phyloP scores from a whole-genome alignment of 2,113 vertebrate genomes.

The Geothlypis trichas region DNA sequence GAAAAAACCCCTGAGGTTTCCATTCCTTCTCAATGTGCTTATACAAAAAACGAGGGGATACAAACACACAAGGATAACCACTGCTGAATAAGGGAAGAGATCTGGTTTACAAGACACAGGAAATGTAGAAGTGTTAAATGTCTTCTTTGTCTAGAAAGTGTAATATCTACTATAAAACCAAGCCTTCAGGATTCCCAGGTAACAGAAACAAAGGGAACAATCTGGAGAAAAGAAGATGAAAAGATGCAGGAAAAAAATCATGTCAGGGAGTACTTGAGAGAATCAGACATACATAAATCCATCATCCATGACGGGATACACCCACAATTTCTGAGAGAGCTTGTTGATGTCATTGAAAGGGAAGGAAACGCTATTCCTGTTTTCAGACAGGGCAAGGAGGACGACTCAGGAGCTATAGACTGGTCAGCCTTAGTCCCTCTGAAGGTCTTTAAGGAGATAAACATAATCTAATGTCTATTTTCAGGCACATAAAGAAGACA shows the following conservation, averaged over 20 bases:
- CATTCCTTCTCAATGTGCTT: not conserved
- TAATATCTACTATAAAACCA: not conserved
- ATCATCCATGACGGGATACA: not conserved
- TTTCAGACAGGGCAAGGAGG: not conserved
- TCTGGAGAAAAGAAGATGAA: not conserved
- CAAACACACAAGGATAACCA: not conserved
- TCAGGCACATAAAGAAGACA: not conserved
- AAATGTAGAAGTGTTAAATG: not conserved
- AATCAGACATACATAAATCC: not conserved
- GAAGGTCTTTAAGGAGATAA: not conserved
- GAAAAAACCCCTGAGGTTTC: not conserved
- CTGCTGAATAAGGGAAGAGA: not conserved
- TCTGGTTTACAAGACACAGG: not conserved
- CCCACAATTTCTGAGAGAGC: not conserved
- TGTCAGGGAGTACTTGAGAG: not conserved
- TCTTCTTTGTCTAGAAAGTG: not conserved
- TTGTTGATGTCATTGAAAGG: not conserved
- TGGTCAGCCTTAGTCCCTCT: not conserved
- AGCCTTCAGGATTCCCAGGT: not conserved
- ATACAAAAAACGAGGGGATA: not conserved
- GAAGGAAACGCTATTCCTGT: not conserved
- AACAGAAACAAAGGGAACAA: not conserved
- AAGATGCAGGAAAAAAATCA: not conserved
- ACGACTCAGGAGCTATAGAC: not conserved
- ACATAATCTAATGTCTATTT: not conserved